These are phyloP conservation scores for Agapornis canus DNA, from an alignment of 2,797 vertebrate species.

Conservation along the genomic window DNA sequence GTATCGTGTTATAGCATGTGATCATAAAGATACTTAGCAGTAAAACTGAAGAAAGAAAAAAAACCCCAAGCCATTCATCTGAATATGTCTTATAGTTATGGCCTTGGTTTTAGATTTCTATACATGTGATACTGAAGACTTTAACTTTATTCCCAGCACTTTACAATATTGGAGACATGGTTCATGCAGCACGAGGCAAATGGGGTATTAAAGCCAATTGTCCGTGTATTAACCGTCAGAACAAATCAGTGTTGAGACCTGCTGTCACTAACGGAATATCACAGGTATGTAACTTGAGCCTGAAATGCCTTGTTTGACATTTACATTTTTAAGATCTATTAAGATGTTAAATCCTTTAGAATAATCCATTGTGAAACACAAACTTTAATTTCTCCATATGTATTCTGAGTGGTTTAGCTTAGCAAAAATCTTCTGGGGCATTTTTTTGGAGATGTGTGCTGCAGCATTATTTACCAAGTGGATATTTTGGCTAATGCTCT, in stretches of 20 bases:
- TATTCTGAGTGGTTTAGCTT: neutral
- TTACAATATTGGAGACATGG: constrained; percentile 99
- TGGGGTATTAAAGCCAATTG: constrained; percentile 99
- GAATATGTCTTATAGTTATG: neutral
- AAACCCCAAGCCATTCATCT: fast-evolving
- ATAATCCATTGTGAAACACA: neutral
- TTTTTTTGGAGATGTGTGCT: neutral
- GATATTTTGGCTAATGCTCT: neutral
- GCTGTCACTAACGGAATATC: constrained; percentile 95
- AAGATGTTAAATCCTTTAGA: neutral
- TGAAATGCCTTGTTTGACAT: neutral
- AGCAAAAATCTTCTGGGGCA: neutral
- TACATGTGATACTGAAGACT: neutral
- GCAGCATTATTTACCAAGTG: neutral
- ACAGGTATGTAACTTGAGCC: constrained; percentile 82
- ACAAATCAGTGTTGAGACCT: constrained; percentile 89
- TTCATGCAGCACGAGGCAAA: constrained; percentile 95
- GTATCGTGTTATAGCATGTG: neutral
- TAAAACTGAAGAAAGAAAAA: neutral
- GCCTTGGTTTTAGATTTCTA: neutral
- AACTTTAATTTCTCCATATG: neutral
- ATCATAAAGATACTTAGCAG: neutral
- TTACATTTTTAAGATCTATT: neutral
- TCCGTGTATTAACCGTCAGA: constrained; percentile 94
- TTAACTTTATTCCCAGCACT: constrained; percentile 81